Conservation (phyloP, 1,140 invertebrate genomes). For the Cataglyphis hispanica region DNA sequence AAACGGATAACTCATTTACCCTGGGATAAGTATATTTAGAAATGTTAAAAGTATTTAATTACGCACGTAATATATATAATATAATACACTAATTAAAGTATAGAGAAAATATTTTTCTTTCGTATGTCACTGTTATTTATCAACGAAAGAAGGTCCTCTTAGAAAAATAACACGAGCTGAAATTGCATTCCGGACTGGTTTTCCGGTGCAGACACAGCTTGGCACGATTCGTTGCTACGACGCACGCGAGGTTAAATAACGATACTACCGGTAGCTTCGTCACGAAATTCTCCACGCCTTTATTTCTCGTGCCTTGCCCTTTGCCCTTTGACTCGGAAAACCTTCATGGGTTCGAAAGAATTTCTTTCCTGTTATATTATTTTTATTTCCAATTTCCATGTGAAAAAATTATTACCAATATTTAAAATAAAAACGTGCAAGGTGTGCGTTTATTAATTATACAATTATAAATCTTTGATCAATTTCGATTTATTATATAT, state of each 20-base stretch:
- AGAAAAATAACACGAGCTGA: conserved; percentile 17
- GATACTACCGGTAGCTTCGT: conserved; percentile 47
- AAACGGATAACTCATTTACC: not conserved
- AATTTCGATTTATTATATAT: too few species aligned
- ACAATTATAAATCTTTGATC: too few species aligned
- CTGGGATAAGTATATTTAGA: not conserved
- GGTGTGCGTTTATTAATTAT: too few species aligned
- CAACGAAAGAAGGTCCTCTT: not conserved
- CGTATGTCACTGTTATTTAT: not conserved
- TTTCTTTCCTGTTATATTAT: not conserved
- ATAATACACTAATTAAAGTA: not conserved
- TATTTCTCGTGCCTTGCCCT: conserved; percentile 17
- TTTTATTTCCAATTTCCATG: too few species aligned
- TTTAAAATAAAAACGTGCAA: not conserved
- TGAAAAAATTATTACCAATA: not conserved
- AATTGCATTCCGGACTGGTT: conserved; percentile 28
- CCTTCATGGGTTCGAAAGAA: conserved; percentile 19
- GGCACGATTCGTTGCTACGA: conserved; percentile 16
- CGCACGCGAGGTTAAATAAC: conserved; percentile 44
- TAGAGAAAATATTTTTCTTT: not conserved
- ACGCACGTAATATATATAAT: not conserved
- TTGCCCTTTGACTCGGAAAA: conserved; percentile 19
- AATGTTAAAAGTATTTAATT: conserved; percentile 9
- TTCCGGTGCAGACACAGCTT: conserved; percentile 14
- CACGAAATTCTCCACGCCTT: not conserved